phyloP scores from a whole-genome alignment of 2,113 vertebrate species.

The Dolichallabes microphthalmus region DNA sequence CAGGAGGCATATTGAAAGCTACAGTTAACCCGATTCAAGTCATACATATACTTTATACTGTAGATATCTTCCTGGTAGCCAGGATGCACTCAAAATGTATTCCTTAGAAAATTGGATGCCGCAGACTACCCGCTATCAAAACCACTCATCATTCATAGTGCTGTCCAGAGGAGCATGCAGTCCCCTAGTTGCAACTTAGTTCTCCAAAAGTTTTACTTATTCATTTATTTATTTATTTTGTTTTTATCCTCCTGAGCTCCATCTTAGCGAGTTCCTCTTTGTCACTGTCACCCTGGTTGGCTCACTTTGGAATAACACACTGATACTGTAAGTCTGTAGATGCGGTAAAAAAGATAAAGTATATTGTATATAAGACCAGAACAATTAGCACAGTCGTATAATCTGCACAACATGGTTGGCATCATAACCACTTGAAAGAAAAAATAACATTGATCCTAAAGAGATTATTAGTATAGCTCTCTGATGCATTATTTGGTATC shows the following conservation, averaged over 20 bases:
- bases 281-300: neutral
- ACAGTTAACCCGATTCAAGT: neutral
- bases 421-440: neutral
- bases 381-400: neutral
- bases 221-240: neutral
- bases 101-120: neutral
- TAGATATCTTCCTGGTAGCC: neutral
- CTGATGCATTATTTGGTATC: neutral
- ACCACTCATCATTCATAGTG: neutral
- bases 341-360: neutral
- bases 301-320: neutral
- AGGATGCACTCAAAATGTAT: neutral
- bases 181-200: neutral
- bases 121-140: neutral
- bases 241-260: neutral
- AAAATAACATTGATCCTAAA: neutral
- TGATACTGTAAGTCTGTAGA: neutral
- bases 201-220: neutral
- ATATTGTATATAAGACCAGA: neutral
- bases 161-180: too few species aligned
- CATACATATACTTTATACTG: neutral
- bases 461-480: neutral
- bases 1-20: neutral
- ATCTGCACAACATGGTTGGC: neutral
- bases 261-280: neutral